Evolutionary conservation across 2,797 vertebrate species (phyloP), one percentile per base, ranked within the genome.

Genomic region (Chloroceryle amazona): DNA sequence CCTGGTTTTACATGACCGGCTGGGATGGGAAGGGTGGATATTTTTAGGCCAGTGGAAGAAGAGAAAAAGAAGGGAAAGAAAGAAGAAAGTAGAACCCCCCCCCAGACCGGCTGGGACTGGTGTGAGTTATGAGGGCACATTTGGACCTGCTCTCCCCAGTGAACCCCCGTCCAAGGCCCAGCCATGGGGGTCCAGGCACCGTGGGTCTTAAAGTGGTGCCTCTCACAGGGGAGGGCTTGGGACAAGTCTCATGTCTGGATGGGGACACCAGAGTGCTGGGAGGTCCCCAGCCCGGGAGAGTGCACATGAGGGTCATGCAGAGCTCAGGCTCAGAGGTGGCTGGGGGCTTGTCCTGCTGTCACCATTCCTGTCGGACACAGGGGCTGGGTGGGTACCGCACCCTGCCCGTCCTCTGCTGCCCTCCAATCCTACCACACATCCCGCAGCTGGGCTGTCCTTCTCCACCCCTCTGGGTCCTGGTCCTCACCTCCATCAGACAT

Each of bases 21-120:
- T 42, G 66, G 35, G 52, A 31, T 88, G 81, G 79, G 66, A 83
- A 87, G 57, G 3, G 1, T 0, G 7, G 57, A 26, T 96, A 35
- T 80, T 93, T 90, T 96, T 83, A 96, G 92, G 57, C 26, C 11
- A 33, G 70, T 9, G 10, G 26, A 81, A 80, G 29, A 62, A 55
- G 71, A 81, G 33, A 51, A 89, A 51, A 81, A 61, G 33, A 25
- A 72, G 17, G 26, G 8, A 52, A 35, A 57, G 39, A 35, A 51
- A 31, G 14, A 21, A 81, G 42, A 19, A 67, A 49, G 7, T 33
- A 13, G 23, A 67, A 54, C 18, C 16, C 44, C 16, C 44, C 26
- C 5, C 11, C 20, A 35, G 8, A 35, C 6, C 46, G 26, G 9
- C 22, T 47, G 47, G 66, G 73, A 28, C 2, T 18, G n/a, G 46